A percentile compares a stretch with the other conserved stretches of the same genome.
Conservation (phyloP, 2,797 vertebrate genomes). For the Onychomys leucogaster region DNA sequence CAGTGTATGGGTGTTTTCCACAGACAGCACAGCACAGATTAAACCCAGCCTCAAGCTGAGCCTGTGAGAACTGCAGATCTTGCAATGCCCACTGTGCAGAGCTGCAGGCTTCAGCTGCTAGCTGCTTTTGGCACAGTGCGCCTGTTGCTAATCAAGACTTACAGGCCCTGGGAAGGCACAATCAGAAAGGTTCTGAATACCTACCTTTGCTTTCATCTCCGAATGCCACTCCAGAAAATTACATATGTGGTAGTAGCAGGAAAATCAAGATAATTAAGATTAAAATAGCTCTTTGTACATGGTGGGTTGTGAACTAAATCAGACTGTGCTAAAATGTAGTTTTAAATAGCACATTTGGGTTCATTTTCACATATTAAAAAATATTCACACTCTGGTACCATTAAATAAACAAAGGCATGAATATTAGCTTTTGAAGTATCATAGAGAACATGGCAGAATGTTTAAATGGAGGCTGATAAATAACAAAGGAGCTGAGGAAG, state of each 20-base stretch:
- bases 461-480: background rate
- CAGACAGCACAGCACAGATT: background rate
- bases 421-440: background rate
- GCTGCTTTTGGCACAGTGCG: background rate
- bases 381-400: background rate
- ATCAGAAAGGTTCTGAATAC: constrained; percentile 26
- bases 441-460: background rate
- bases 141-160: constrained; percentile 2
- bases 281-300: constrained; percentile 38
- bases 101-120: background rate
- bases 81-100: background rate
- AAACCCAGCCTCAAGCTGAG: background rate
- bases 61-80: background rate
- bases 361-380: constrained; percentile 54
- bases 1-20: background rate
- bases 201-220: background rate
- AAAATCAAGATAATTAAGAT: constrained; percentile 54
- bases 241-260: background rate
- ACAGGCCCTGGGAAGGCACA: background rate
- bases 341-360: constrained; percentile 29
- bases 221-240: background rate
- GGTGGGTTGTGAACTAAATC: constrained; percentile 1
- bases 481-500: background rate
- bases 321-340: constrained; percentile 10
- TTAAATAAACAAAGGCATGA: constrained; percentile 31